Evolutionary conservation across 2,888 invertebrate species (phyloP).

Genomic region (Eilema griseolum): DNA sequence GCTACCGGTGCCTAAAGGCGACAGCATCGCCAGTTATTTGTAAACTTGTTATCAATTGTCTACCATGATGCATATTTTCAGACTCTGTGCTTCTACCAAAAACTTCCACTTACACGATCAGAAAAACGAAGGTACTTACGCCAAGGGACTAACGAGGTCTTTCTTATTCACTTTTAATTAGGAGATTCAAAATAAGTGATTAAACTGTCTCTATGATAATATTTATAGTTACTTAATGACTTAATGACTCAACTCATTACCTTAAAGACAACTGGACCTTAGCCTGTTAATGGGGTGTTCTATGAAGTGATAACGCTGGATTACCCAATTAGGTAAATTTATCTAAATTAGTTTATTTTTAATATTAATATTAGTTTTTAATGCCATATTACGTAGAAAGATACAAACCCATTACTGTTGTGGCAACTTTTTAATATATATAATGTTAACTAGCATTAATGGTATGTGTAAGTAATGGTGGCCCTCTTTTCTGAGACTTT

Average conservation of each 20-base stretch:
- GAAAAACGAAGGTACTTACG: not conserved
- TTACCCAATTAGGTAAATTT: slow-evolving; percentile 8
- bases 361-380: not conserved
- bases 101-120: not conserved
- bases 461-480: too few species aligned
- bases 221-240: not conserved
- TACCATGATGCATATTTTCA: not conserved
- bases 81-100: not conserved
- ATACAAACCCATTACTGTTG: too few species aligned
- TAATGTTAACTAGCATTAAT: too few species aligned
- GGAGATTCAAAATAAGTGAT: not conserved
- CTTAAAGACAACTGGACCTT: slow-evolving; percentile 4
- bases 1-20: too few species aligned
- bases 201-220: not conserved
- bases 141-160: not conserved
- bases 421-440: too few species aligned
- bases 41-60: too few species aligned
- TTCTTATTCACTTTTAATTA: not conserved
- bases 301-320: slow-evolving; percentile 1
- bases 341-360: slow-evolving; percentile 4
- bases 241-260: not conserved
- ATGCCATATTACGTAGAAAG: too few species aligned
- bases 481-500: too few species aligned
- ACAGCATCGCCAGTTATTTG: too few species aligned
- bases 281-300: slow-evolving; percentile 15